Conservation (phyloP, 2,888 invertebrate genomes). For the Ferdinandea cuprea region DNA sequence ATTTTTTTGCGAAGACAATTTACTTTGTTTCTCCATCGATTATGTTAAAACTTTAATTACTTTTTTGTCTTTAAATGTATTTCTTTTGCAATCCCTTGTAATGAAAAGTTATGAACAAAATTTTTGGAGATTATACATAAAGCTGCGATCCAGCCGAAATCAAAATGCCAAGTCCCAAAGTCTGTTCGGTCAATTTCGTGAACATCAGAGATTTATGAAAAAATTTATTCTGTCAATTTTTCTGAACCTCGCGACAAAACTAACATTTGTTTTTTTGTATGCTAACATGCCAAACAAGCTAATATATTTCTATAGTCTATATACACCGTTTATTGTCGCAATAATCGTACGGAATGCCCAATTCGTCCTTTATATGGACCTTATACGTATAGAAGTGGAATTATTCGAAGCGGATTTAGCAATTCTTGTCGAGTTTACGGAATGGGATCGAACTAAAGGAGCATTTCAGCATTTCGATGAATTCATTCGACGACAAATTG, state of each 20-base stretch:
- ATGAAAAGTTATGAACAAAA: slow-evolving; percentile 54
- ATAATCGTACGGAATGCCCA: slow-evolving; percentile 77
- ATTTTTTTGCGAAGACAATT: slow-evolving; percentile 76
- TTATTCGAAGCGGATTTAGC: slow-evolving; percentile 77
- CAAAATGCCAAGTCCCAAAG: neutral
- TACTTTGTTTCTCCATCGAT: slow-evolving; percentile 78
- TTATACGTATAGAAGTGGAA: slow-evolving; percentile 78
- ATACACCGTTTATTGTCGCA: slow-evolving; percentile 76
- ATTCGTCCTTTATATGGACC: slow-evolving; percentile 78
- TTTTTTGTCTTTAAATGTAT: slow-evolving; percentile 74
- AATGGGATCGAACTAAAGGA: slow-evolving; percentile 75
- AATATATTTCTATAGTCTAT: slow-evolving; percentile 77
- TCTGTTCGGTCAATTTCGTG: slow-evolving; percentile 10
- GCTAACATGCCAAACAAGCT: slow-evolving; percentile 62
- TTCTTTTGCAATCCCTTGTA: slow-evolving; percentile 20
- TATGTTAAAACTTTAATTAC: slow-evolving; percentile 76
- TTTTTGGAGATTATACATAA: slow-evolving; percentile 35
- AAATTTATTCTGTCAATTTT: slow-evolving; percentile 14
- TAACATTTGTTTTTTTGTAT: neutral
- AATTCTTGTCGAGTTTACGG: slow-evolving; percentile 77
- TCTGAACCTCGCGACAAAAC: neutral
- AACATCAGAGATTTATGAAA: slow-evolving; percentile 9
- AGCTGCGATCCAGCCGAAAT: slow-evolving; percentile 7
- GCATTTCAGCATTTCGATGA: slow-evolving; percentile 77
- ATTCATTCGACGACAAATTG: slow-evolving; percentile 76